Evolutionary conservation across 2,888 invertebrate genomes (phyloP).

Genomic region (Listrodromus nycthemerus): DNA sequence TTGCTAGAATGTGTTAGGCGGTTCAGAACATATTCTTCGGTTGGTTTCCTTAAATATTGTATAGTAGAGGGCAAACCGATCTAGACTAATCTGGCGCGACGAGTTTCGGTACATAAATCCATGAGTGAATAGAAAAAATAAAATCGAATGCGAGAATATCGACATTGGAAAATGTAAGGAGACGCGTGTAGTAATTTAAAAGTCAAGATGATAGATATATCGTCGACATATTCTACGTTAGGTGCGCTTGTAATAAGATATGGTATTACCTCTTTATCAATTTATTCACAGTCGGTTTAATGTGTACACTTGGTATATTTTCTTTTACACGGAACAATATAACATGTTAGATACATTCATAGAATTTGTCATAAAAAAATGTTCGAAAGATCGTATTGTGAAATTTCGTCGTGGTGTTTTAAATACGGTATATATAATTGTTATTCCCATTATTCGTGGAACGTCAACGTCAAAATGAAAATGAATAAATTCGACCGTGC

Average conservation of each 20-base stretch:
- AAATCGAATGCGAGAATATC: too few relatives aligned
- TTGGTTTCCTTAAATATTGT: too few relatives aligned
- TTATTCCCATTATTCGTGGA: neutral
- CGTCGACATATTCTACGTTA: neutral
- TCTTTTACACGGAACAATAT: slow-evolving; percentile 53
- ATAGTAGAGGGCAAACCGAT: too few relatives aligned
- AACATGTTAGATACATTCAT: slow-evolving; percentile 61
- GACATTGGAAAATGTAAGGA: too few relatives aligned
- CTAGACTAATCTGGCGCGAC: too few relatives aligned
- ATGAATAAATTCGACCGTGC: neutral
- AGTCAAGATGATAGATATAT: too few relatives aligned
- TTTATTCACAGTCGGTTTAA: slow-evolving; percentile 61
- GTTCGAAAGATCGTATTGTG: slow-evolving; percentile 54
- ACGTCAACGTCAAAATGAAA: neutral
- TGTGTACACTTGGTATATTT: slow-evolving; percentile 52
- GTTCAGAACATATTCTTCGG: too few relatives aligned
- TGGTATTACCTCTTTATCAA: slow-evolving; percentile 37
- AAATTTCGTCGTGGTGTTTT: neutral
- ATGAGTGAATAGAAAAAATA: too few relatives aligned
- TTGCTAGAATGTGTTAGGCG: too few relatives aligned
- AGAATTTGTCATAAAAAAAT: slow-evolving; percentile 58
- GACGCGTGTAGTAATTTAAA: too few relatives aligned
- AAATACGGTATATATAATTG: neutral
- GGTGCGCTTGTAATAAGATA: neutral
- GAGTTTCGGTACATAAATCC: too few relatives aligned